Evolutionary conservation across 2,797 vertebrate species (phyloP).

Genomic region (Sphaeramia orbicularis): DNA sequence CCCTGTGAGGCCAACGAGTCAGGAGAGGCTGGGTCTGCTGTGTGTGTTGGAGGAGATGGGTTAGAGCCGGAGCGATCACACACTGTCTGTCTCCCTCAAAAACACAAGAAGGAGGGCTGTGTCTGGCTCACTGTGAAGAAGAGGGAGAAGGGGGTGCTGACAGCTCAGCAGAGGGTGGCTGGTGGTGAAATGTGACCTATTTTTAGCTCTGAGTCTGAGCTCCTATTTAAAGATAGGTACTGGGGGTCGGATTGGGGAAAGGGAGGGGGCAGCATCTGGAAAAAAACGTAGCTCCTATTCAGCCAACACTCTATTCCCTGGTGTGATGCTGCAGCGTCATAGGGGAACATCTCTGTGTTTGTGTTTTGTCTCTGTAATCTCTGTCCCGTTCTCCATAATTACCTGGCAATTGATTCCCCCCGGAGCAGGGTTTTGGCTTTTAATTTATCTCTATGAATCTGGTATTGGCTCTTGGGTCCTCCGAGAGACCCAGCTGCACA

Average conservation of each 20-base stretch:
- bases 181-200: conserved; percentile 68
- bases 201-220: conserved; percentile 67
- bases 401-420: conserved; percentile 67
- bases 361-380: conserved; percentile 68
- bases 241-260: conserved; percentile 39
- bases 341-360: conserved; percentile 55
- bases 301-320: conserved; percentile 42
- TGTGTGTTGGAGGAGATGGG: conserved; percentile 64
- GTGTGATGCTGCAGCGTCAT: conserved; percentile 37
- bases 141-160: conserved; percentile 73
- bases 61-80: conserved; percentile 71
- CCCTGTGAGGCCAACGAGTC: conserved; percentile 67
- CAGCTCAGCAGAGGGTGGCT: conserved; percentile 73
- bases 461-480: conserved; percentile 51
- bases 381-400: conserved; percentile 71
- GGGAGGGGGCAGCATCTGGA: conserved; percentile 9
- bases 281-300: conserved; percentile 22
- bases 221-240: conserved; percentile 74
- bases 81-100: conserved; percentile 66
- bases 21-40: conserved; percentile 60
- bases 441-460: conserved; percentile 65
- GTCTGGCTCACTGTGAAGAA: conserved; percentile 66
- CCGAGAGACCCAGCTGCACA: conserved; percentile 35
- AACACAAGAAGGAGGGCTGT: conserved; percentile 71
- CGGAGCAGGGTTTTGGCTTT: conserved; percentile 56